Percentiles rank a stretch among this genome's conserved stretches.
Evolutionary conservation across 2,797 vertebrate genomes (phyloP).

Genomic region (Danio kyathit): DNA sequence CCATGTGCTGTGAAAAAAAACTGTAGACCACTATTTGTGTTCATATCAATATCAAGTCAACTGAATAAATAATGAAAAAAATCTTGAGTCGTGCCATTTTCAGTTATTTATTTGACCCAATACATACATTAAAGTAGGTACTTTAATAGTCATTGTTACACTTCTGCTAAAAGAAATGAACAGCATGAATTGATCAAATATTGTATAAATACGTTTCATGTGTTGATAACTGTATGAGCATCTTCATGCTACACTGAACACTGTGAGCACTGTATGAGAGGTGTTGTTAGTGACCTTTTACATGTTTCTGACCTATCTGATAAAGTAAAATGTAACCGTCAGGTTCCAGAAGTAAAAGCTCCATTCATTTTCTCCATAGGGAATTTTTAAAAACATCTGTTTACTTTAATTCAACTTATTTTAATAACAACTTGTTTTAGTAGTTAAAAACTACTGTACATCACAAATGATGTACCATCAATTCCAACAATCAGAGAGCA

Average conservation of each 20-base stretch:
- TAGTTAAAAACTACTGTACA: no score
- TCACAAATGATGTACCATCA: no score
- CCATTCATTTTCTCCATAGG: no score
- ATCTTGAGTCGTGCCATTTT: neutral
- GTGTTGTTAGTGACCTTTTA: neutral
- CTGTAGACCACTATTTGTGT: neutral
- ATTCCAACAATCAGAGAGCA: no score
- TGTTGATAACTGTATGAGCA: neutral
- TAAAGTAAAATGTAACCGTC: no score
- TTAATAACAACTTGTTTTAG: no score
- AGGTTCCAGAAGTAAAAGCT: no score
- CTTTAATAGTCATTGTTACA: slow-evolving; percentile 1
- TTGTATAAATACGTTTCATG: neutral
- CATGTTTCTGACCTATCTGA: neutral
- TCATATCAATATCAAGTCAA: neutral
- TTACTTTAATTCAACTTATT: no score
- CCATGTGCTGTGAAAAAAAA: no score
- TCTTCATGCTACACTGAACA: slow-evolving; percentile 7
- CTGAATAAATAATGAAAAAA: neutral
- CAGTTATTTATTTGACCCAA: neutral
- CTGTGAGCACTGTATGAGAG: neutral
- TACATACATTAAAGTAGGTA: neutral
- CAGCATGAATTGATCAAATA: neutral
- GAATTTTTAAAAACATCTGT: no score
- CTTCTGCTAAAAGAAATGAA: neutral